These are phyloP conservation scores for Antechinus flavipes DNA, from an alignment of 2,113 vertebrate species.

Conservation along the genomic window DNA sequence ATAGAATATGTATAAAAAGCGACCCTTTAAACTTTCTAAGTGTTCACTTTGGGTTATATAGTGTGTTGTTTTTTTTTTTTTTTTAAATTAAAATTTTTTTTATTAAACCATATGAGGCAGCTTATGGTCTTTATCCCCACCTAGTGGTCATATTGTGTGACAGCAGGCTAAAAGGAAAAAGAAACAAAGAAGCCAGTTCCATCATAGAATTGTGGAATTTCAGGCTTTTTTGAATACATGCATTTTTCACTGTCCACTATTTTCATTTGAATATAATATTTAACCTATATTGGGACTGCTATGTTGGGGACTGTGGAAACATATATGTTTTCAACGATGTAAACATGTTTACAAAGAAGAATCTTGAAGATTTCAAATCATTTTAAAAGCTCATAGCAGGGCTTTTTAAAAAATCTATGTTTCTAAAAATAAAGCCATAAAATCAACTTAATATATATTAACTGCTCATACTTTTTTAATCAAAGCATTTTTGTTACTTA, in stretches of 20 bases:
- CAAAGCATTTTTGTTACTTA: background rate
- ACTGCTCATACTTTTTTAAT: background rate
- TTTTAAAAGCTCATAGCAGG: background rate
- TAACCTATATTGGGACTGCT: background rate
- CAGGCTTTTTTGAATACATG: background rate
- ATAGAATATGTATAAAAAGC: slow-evolving; percentile 14
- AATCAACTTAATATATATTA: slow-evolving; percentile 12
- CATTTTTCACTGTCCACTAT: slow-evolving; percentile 18
- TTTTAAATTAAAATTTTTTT: background rate
- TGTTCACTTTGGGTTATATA: slow-evolving; percentile 22
- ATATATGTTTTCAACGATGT: background rate
- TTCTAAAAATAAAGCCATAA: slow-evolving; percentile 9
- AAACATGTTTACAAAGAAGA: background rate
- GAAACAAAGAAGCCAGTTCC: background rate
- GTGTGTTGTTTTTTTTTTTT: slow-evolving; percentile 32
- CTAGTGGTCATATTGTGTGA: slow-evolving; percentile 82
- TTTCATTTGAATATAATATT: background rate
- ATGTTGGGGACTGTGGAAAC: background rate
- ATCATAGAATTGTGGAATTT: accelerated
- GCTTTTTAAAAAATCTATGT: background rate
- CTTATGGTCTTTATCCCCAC: slow-evolving; percentile 86
- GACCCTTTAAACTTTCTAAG: slow-evolving; percentile 57
- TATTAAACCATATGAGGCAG: slow-evolving; percentile 55
- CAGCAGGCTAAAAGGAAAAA: slow-evolving; percentile 60
- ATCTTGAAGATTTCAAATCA: slow-evolving; percentile 25